Evolutionary conservation across 1,140 invertebrate genomes (phyloP).

Genomic region (Hetaerina americana): DNA sequence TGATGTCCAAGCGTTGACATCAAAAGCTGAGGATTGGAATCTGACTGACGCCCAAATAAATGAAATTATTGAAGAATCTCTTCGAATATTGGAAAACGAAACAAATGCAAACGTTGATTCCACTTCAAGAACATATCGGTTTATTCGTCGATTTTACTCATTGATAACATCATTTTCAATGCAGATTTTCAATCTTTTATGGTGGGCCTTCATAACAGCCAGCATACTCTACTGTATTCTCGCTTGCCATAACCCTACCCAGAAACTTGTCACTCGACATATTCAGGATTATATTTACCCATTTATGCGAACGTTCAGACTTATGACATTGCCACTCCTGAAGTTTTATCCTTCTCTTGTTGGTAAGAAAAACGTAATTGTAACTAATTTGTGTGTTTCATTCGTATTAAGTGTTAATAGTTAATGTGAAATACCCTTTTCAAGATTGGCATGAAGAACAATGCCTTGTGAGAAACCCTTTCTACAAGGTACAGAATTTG

Average conservation of each 20-base stretch:
- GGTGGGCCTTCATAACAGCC: constrained; percentile 17
- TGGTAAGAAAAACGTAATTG: constrained; percentile 30
- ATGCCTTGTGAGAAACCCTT: constrained; percentile 62
- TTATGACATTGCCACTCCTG: constrained; percentile 46
- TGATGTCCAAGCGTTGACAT: not conserved
- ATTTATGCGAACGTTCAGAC: constrained; percentile 41
- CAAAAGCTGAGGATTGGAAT: not conserved
- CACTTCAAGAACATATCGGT: not conserved
- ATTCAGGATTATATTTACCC: constrained; percentile 56
- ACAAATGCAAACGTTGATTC: not conserved
- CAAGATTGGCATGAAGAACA: constrained; percentile 64
- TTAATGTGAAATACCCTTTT: constrained; percentile 14
- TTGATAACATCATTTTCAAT: not conserved
- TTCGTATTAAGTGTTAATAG: constrained; percentile 14
- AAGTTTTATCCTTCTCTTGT: constrained; percentile 44
- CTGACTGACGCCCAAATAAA: not conserved
- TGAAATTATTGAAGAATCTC: not conserved
- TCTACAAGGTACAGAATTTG: constrained; percentile 52
- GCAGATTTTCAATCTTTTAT: not conserved
- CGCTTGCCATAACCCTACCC: constrained; percentile 32
- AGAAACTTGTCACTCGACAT: constrained; percentile 42
- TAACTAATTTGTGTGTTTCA: constrained; percentile 5
- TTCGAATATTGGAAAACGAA: not conserved
- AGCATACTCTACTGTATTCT: constrained; percentile 23
- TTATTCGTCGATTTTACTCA: not conserved